Evolutionary conservation across 2,888 invertebrate genomes (phyloP).

Genomic region (Epicampocera succincta): DNA sequence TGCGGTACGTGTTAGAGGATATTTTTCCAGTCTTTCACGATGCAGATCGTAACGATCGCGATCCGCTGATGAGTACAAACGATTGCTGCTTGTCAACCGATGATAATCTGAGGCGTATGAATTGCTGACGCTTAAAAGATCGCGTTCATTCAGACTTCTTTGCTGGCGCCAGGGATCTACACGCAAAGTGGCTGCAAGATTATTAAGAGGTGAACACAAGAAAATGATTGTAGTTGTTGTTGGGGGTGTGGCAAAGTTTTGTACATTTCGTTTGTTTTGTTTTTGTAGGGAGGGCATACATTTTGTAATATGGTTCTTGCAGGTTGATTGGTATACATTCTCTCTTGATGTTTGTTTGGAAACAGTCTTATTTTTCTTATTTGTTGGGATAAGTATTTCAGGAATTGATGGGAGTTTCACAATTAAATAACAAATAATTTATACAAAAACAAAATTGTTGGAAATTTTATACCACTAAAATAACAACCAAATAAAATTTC

Average conservation of each 20-base stretch:
- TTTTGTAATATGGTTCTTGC: conserved; percentile 14
- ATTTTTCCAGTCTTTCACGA: conserved; percentile 78
- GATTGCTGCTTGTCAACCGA: conserved; percentile 76
- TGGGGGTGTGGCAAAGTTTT: conserved; percentile 47
- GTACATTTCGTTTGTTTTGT: conserved; percentile 1
- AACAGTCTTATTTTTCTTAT: background rate
- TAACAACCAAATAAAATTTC: background rate
- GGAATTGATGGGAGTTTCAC: conserved; percentile 38
- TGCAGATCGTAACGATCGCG: conserved; percentile 79
- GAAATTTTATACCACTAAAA: conserved; percentile 69
- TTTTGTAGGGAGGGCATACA: conserved; percentile 10
- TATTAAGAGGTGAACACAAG: conserved; percentile 65
- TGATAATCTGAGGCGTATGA: conserved; percentile 75
- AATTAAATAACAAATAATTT: background rate
- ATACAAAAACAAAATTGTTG: conserved; percentile 61
- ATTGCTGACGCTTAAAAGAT: conserved; percentile 76
- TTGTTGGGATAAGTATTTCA: background rate
- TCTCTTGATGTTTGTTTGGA: conserved; percentile 47
- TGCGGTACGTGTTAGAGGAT: conserved; percentile 79
- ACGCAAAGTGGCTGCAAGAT: conserved; percentile 73
- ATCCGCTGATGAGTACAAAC: conserved; percentile 79
- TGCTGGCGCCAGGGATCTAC: conserved; percentile 79
- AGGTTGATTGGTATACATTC: conserved; percentile 52
- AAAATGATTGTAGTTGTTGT: conserved; percentile 48
- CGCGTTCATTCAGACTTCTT: conserved; percentile 80